Evolutionary conservation across 2,888 invertebrate species (phyloP).

Genomic region (Agrochola macilenta): DNA sequence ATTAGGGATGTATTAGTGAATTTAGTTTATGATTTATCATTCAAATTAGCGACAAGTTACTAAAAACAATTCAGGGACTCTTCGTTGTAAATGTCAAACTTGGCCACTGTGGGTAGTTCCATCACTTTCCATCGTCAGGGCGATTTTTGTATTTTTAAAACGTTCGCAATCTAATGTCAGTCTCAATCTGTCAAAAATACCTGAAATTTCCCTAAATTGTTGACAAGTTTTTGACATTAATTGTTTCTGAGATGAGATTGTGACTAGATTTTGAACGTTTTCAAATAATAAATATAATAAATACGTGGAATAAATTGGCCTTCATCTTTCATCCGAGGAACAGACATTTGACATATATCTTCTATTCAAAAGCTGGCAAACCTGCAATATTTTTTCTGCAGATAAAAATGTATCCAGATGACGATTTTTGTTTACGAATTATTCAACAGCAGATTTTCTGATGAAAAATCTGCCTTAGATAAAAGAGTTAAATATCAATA

Average conservation of each 20-base stretch:
- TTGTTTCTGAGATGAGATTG: too few relatives aligned
- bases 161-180: background rate
- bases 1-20: constrained; percentile 24
- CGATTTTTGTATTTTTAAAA: background rate
- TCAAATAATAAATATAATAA: too few relatives aligned
- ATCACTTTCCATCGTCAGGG: background rate
- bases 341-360: background rate
- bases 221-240: background rate
- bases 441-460: background rate
- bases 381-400: background rate
- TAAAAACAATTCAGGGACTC: background rate
- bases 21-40: constrained; percentile 13
- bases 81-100: background rate
- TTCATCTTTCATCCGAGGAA: background rate
- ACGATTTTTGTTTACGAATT: background rate
- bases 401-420: too few relatives aligned
- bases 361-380: background rate
- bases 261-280: background rate
- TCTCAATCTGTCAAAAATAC: background rate
- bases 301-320: too few relatives aligned
- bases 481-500: too few relatives aligned
- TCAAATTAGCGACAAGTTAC: constrained; percentile 7
- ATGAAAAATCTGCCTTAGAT: background rate
- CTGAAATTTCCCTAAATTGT: background rate
- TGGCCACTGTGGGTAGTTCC: background rate